Base-by-base conservation (phyloP, 2,888 invertebrate genomes). In the Lottia scabra region DNA sequence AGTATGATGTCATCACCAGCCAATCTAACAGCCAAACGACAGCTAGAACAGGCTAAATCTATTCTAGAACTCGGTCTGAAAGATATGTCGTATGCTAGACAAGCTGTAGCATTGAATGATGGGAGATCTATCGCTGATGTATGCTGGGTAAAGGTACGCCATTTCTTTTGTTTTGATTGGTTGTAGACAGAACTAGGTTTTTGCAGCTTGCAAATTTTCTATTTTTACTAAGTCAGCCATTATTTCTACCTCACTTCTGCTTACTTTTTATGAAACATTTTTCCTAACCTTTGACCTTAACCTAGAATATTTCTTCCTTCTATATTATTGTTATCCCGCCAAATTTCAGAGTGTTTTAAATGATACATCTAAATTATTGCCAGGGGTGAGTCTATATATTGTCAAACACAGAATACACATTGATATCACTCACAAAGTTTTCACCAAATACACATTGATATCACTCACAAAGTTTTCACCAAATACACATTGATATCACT, bases 121-220 rank as follows among this genome's bases (percentile, higher is more conserved):
- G 87, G 87, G 38, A 83, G 81, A 65, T 79, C 82, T 26, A 86
- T 89, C 56, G 88, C 88, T 38, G 89, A 89, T 77, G 81, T 89
- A 65, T 78, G 81, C 67, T 89, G 88, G 87, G 84, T 84, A 38
- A 88, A 88, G 86, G 89, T 89, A 65, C 56, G 74, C 0, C 45
- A 69, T 43, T 26, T 46, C 19, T 26, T 65, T 13, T 2, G 15
- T 13, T 16, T 65, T 8, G 6, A 65, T 19, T 48, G 12, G 19
- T 64, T 30, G 30, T 30, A 30, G 30, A n/a, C n/a, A n/a, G n/a
- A n/a, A n/a, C 5, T 30, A 30, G 30, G 2, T 30, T 5, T 30
- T 30, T 4, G 3, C 30, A 38, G 10, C 38, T 38, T n/a, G n/a
- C n/a, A n/a, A n/a, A n/a, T n/a, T n/a, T n/a, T n/a, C n/a, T n/a